These are phyloP conservation scores for Chelidonichthys spinosus DNA, from an alignment of 2,797 vertebrate species.

Conservation along the genomic window DNA sequence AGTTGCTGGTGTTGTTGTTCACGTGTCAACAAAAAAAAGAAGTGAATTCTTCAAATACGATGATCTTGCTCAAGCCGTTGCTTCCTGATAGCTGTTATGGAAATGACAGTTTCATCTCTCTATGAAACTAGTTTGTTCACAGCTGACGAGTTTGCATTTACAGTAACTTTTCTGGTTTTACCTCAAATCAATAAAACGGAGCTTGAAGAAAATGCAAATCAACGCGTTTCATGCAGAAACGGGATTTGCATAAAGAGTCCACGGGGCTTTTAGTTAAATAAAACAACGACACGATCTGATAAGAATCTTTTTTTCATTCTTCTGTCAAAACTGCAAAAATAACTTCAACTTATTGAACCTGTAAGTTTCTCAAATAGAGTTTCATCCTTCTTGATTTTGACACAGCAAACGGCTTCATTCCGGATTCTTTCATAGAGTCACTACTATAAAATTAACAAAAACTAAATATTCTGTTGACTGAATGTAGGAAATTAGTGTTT, in stretches of 20 bases:
- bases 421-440: background rate
- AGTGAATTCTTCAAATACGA: background rate
- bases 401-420: rapidly evolving
- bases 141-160: constrained; percentile 18
- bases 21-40: background rate
- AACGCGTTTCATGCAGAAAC: background rate
- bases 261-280: background rate
- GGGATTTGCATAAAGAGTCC: constrained; percentile 36
- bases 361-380: background rate
- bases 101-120: constrained; percentile 19
- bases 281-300: constrained; percentile 16
- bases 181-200: background rate
- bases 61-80: background rate
- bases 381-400: background rate
- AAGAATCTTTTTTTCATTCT: background rate
- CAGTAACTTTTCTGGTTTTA: constrained; percentile 11
- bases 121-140: constrained; percentile 13
- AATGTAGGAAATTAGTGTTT: no score
- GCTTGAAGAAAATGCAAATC: constrained; percentile 24
- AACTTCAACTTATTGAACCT: no score
- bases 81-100: constrained; percentile 26
- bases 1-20: background rate
- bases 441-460: background rate
- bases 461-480: background rate
- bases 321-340: background rate